A percentile compares a stretch with the other conserved stretches of the same genome.
These are phyloP conservation scores for Pelecanus crispus DNA, from an alignment of 2,113 vertebrate genomes.

Conservation along the genomic window DNA sequence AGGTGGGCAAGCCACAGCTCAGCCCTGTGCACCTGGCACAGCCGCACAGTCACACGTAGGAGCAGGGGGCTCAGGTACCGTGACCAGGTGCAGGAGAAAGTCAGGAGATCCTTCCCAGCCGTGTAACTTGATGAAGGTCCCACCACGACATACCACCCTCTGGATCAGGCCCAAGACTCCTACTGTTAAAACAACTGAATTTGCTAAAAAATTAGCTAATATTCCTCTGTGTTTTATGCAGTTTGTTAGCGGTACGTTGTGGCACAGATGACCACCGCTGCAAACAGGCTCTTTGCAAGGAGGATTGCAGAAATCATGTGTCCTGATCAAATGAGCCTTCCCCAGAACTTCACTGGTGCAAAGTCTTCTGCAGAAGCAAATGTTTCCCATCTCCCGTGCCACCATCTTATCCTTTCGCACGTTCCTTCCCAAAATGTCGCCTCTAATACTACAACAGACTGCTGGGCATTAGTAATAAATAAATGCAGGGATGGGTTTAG, in stretches of 20 bases:
- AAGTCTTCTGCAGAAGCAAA: background rate
- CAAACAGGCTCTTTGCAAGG: background rate
- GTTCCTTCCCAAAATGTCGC: background rate
- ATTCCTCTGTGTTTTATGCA: background rate
- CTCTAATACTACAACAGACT: background rate
- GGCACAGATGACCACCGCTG: background rate
- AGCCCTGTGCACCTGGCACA: background rate
- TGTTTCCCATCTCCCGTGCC: background rate
- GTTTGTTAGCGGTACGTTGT: accelerated
- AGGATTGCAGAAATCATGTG: accelerated
- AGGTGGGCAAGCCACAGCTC: background rate
- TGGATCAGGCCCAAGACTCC: background rate
- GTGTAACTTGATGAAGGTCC: background rate
- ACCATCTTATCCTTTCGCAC: background rate
- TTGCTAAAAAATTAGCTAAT: background rate
- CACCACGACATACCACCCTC: background rate
- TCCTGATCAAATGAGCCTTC: background rate
- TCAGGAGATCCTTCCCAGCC: background rate
- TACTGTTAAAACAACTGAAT: background rate
- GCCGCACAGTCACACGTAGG: background rate
- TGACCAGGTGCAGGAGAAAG: background rate
- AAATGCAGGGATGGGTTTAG: background rate
- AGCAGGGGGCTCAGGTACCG: background rate
- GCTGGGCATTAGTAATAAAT: background rate
- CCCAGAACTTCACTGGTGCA: background rate